Evolutionary conservation across 2,797 vertebrate species (phyloP), one percentile per base, ranked within the genome.

Genomic region (Halcyon chelicuti): DNA sequence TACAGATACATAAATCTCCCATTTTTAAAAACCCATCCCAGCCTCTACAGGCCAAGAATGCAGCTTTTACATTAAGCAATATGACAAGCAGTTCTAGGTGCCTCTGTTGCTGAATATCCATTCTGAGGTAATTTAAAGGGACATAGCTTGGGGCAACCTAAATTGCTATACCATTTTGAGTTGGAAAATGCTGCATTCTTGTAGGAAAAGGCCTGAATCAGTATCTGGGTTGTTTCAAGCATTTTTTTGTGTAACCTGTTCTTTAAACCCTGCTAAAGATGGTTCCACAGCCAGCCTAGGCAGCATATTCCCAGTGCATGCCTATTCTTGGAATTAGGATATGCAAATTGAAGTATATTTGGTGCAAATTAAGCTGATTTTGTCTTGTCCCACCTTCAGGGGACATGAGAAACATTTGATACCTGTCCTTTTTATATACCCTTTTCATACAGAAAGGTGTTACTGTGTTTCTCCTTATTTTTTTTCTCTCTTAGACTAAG

Each of bases 1-100:
- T 92, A 88, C 81, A 93, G 92, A 94, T 80, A 78, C 78, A 95
- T 91, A 93, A 95, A 96, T 95, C 84, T 94, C 46, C n/a, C 10
- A 1, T 54, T 82, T 76, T 33, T 37, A 14, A 20, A 37, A 68
- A 75, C 37, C 39, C 37, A 71, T 82, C 61, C 35, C 67, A 80
- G 78, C 10, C 40, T 80, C 52, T 58, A 62, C 57, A 83, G 87
- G 61, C 57, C 81, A 93, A 78, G 61, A 89, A 74, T 71, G 23
- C 58, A 83, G 63, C 29, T 96, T 93, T 88, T 88, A 74, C 63
- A 54, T 75, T 88, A 94, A 91, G 31, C 63, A 63, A 92, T 85
- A 76, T 28, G 71, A 86, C 61, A 87, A 95, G 77, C 31, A 76
- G 42, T 68, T 86, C 58, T 73, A 88, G 52, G 67, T 94, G 71